phyloP scores from a whole-genome alignment of 2,888 invertebrate genomes.

The Luperina testacea region DNA sequence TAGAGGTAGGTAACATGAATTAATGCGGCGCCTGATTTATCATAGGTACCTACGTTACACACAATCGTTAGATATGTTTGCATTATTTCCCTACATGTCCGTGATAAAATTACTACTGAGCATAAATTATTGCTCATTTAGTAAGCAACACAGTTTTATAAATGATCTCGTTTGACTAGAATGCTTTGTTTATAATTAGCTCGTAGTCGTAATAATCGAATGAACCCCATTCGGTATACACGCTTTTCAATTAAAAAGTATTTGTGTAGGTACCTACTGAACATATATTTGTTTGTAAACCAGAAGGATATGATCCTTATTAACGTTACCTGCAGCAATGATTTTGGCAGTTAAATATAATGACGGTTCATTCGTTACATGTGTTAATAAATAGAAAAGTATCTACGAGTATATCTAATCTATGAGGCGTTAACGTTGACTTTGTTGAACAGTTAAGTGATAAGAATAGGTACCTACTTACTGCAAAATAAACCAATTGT shows the following conservation, averaged over 20 bases:
- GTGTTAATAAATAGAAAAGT: constrained; percentile 33
- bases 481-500: constrained; percentile 61
- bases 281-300: not conserved
- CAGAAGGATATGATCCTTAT: not conserved
- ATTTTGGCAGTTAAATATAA: not conserved
- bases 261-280: not conserved
- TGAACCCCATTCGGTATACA: not conserved
- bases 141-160: constrained; percentile 12
- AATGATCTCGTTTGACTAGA: constrained; percentile 6
- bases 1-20: constrained; percentile 1
- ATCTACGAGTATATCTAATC: constrained; percentile 75
- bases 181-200: constrained; percentile 13
- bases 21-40: constrained; percentile 35
- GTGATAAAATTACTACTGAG: constrained; percentile 23
- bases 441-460: constrained; percentile 72
- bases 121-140: constrained; percentile 4
- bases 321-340: not conserved
- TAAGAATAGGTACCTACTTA: constrained; percentile 46
- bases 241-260: constrained; percentile 5
- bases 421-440: constrained; percentile 67
- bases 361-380: constrained; percentile 11
- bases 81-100: constrained; percentile 11
- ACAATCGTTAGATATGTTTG: constrained; percentile 3
- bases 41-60: constrained; percentile 20
- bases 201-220: not conserved